These are phyloP conservation scores for Cydia fagiglandana DNA, from an alignment of 1,140 invertebrate genomes.

Conservation along the genomic window DNA sequence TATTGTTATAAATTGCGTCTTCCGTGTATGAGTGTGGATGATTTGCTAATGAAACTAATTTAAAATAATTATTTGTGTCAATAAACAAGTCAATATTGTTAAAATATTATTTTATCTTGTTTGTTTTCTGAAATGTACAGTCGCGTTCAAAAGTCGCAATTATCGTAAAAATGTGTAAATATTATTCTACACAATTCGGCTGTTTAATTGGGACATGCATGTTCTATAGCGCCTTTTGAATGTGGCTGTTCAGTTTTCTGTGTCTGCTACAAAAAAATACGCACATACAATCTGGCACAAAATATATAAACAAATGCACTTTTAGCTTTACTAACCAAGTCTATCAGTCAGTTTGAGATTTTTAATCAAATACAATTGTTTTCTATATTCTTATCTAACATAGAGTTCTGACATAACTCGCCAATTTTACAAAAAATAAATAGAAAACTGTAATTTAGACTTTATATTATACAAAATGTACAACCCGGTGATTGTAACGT, in stretches of 20 bases:
- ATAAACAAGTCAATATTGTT: not conserved
- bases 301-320: not conserved
- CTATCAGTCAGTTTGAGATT: not conserved
- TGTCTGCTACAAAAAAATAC: not conserved
- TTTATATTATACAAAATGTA: slow-evolving; percentile 6
- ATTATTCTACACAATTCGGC: too few species aligned
- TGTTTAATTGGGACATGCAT: too few species aligned
- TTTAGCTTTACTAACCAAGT: slow-evolving; percentile 7
- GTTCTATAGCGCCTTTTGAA: not conserved
- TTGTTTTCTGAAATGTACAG: not conserved
- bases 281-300: slow-evolving; percentile 22
- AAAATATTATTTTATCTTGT: not conserved
- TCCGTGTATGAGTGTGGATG: slow-evolving; percentile 37
- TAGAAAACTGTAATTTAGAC: slow-evolving; percentile 13
- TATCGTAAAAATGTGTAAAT: too few species aligned
- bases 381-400: not conserved
- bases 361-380: not conserved
- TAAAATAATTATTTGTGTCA: not conserved
- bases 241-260: not conserved
- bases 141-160: not conserved
- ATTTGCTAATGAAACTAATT: slow-evolving; percentile 19
- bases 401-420: not conserved
- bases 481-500: not conserved
- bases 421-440: slow-evolving; percentile 6
- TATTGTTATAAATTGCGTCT: slow-evolving; percentile 47